Percentiles rank a stretch among this genome's conserved stretches.
phyloP scores from a whole-genome alignment of 2,113 vertebrate genomes.

The Bubo blakistoni region DNA sequence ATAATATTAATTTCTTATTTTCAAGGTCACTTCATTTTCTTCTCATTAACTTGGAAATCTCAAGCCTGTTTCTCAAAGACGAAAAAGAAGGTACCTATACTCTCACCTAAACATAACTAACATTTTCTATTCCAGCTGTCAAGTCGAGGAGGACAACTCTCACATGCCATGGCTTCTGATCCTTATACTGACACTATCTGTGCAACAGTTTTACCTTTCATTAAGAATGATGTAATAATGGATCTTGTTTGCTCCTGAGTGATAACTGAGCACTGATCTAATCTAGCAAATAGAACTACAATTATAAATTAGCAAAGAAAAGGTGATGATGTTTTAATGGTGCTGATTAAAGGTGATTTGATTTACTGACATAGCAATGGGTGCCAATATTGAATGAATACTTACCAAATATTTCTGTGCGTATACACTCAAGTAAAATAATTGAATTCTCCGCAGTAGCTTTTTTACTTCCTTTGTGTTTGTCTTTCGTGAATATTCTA shows the following conservation, averaged over 20 bases:
- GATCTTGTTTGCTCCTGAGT: neutral
- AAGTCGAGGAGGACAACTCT: neutral
- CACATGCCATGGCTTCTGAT: neutral
- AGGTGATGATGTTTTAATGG: neutral
- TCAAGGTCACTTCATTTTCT: neutral
- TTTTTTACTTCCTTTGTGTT: constrained; percentile 23
- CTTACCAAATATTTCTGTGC: neutral
- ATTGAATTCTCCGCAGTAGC: neutral
- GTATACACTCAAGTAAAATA: neutral
- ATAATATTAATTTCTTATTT: neutral
- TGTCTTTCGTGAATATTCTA: constrained; percentile 41
- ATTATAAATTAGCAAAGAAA: neutral
- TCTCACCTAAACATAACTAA: neutral
- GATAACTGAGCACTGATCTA: neutral
- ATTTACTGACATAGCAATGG: neutral
- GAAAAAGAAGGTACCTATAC: neutral
- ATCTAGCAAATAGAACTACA: neutral
- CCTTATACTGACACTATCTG: neutral
- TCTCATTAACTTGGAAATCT: neutral
- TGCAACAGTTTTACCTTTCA: neutral
- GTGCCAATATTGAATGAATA: neutral
- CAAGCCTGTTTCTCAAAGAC: neutral
- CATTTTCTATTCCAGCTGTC: neutral
- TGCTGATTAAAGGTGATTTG: neutral
- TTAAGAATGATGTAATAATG: neutral